Evolutionary conservation across 2,797 vertebrate species (phyloP), one percentile per base, ranked within the genome.

Genomic region (Mustela erminea): DNA sequence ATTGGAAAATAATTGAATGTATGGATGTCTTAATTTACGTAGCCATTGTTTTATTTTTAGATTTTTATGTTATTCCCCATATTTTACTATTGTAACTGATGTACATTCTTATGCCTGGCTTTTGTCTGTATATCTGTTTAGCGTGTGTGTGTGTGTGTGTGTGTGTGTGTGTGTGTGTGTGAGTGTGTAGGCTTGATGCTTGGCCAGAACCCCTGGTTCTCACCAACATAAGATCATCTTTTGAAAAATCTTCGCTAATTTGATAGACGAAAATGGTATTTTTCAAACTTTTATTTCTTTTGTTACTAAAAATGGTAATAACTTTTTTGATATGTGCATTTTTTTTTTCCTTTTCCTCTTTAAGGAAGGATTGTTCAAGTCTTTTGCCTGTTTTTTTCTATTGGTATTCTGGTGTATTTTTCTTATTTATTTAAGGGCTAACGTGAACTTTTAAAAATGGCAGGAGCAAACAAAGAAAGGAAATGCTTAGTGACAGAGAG

Each of bases 281-380:
- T 92, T 95, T 95, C 32, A 96, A 62, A 91, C 6, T 90, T 52
- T 64, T 68, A 68, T 54, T 85, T 64, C 20, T 64, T 93, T 90
- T 64, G 41, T 80, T 84, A 87, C 29, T 72, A 88, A 82, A 38
- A 86, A 74, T 41, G 32, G 49, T 60, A 29, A 49, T 94, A 43
- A 95, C 23, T 84, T 62, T 87, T 90, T 56, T 25, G 23, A 35
- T 20, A 13, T 58, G 54, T 35, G 72, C 2, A 9, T 49, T 64
- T 56, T 29, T 38, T 38, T 46, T 77, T 56, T 35, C 11, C 21
- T 64, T 75, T 75, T 46, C 9, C 15, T 77, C 74, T 78, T 81
- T 74, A 29, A 78, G 32, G 1, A 32, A 62, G 7, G 32, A 23
- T 83, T 68, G 4, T 56, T 88, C 14, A 80, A 46, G 25, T 43